Base-by-base conservation (phyloP, 2,113 vertebrate species). In the Etheostoma cragini region DNA sequence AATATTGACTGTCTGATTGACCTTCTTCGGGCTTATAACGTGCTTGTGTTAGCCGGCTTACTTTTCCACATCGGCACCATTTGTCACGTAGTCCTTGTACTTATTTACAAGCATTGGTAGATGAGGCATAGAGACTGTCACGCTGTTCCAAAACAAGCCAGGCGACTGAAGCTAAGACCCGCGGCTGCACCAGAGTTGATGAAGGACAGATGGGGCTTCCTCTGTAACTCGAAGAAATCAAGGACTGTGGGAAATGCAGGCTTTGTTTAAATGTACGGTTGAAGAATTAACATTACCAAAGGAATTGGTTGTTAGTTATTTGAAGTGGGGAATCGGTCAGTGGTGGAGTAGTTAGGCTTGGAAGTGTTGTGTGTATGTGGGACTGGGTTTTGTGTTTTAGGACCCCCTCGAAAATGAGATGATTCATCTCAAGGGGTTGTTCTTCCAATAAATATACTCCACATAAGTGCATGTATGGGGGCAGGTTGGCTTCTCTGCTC, bases 71-170 rank as follows among this genome's bases (percentile, higher is more conserved):
- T 79, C 71, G 70, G 77, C 42, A 49, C 62, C 33, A 7, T 57
- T 70, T 53, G 73, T 87, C 83, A 69, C 35, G 1, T 35, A 47
- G 79, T 60, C 84, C 86, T 83, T 76, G 76, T 15, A 45, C 33
- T 78, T 63, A 68, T 61, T 82, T 81, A 72, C 60, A 63, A 76
- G 71, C n/a, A n/a, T 22, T 82, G 79, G 76, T 84, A 84, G 78
- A 84, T 35, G 76, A 78, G 58, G 57, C 54, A 19, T 22, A 19
- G 50, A 82, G 71, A 45, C 72, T 13, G 61, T 15, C 72, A 6
- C 12, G 1, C 46, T 64, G 76, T 81, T 86, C 63, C 76, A 60
- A 77, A 89, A 86, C 85, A 88, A 78, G 56, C 33, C 49, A 0
- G 17, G 30, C 69, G 8, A 0, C 19, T 3, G 3, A 60, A 56